Evolutionary conservation across 1,140 invertebrate genomes (phyloP), one percentile per base, ranked within the genome.

Genomic region (Radopholus similis): DNA sequence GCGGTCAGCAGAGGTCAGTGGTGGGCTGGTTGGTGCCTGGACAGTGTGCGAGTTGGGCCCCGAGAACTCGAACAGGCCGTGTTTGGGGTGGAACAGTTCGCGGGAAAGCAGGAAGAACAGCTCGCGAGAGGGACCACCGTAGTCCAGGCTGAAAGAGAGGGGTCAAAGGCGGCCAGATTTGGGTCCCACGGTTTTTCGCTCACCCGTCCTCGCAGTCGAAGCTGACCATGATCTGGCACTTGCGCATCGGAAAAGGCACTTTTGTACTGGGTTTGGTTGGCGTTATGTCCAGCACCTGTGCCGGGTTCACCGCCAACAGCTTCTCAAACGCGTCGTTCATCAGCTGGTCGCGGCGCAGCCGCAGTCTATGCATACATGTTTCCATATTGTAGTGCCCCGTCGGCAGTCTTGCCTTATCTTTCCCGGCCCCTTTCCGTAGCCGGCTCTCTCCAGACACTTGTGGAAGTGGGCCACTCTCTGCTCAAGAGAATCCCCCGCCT

Each of bases 1-100:
- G 38, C 4, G 21, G 26, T 2, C 15, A 5, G 23, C 9, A 13
- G 13, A 8, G 11, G n/a, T 44, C 13, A 62, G 37, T 15, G 8
- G n/a, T 21, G 8, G 21, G 60, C 9, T 42, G 23, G 23, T 8
- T 59, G 23, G 28, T 8, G 30, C 57, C n/a, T 60, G 64, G 30
- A 97, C 93, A 1, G 93, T 97, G 83, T 97, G 97, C 18, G 92
- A 94, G 80, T 97, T 92, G 83, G 94, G 95, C 21, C 93, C 93
- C 0, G 93, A 95, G 83, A 97, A 97, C 85, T 97, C 95, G 84
- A 97, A 97, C 18, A 97, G 87, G 3, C 93, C 94, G 80, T 97
- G 97, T 83, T 96, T 96, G 0, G 94, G 94, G 86, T 97, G 97
- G 85, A 97, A 97, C 1, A 97, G 86, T 84, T 97, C 92, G 47